Base-by-base conservation (phyloP, 2,888 invertebrate species). In the Agrotis segetum region DNA sequence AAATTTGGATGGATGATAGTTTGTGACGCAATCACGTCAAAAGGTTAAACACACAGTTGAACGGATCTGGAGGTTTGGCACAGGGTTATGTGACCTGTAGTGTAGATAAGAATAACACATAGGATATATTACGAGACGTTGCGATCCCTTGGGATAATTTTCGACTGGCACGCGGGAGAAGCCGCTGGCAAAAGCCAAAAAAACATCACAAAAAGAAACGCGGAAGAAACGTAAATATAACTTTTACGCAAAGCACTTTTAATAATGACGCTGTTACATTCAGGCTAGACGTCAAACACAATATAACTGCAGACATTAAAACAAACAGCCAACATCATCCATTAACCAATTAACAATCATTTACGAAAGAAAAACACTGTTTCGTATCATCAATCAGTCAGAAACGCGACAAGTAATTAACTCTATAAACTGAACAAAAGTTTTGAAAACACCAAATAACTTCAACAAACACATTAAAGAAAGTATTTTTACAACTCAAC, bases 401-500 rank as follows among this genome's bases (percentile, higher is more conserved):
- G 49, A 62, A 62, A 46, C 17, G 44, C 47, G 58, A 63, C 58
- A 72, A 49, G 55, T 60, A 49, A 77, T 74, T 77, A 77, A 47
- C 55, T 56, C 13, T 46, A 49, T 56, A 16, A 56, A 21, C 49
- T 21, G 13, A 68, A 77, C 50, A 53, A 29, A 50, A n/a, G 19
- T 65, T 65, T 40, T 24, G 59, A 69, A 52, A 75, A 75, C n/a
- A 59, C 53, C 17, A 64, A 65, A 81, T 65, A 79, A 67, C 47
- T 62, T 61, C 17, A 17, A 64, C 52, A 81, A 60, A 66, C 52
- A n/a, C 53, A 65, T 62, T 55, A 70, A 47, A 47, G n/a, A 50
- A 74, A 78, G 64, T 78, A 82, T 80, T 67, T 80, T 80, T 74
- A 74, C 52, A 63, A 66, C 56, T n/a, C 53, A 56, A 62, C n/a